phyloP scores from a whole-genome alignment of 2,797 vertebrate genomes.

The Hoplostethus mediterraneus region DNA sequence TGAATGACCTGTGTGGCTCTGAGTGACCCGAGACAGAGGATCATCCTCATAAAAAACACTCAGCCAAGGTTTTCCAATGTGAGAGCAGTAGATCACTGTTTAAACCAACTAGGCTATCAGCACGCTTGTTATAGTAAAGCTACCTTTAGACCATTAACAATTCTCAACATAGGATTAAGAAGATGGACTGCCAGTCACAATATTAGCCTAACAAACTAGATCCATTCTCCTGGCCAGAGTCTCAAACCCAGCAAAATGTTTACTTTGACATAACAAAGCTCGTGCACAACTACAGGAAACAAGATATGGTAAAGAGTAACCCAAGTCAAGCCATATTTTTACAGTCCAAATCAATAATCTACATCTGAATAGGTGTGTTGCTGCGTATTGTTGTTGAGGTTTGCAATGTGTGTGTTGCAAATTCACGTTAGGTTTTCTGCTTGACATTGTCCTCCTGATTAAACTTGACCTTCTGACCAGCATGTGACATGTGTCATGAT shows the following conservation, averaged over 20 bases:
- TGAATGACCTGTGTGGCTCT: neutral
- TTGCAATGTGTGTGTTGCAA: constrained; percentile 20
- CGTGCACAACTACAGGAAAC: neutral
- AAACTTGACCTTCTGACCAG: constrained; percentile 45
- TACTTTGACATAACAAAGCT: constrained; percentile 18
- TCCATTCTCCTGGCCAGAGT: constrained; percentile 22
- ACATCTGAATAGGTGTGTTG: neutral
- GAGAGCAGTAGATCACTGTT: constrained; percentile 8
- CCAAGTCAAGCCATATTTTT: neutral
- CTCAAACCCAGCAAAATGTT: constrained; percentile 39
- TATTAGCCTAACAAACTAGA: neutral
- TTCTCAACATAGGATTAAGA: constrained; percentile 56
- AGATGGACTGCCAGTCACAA: constrained; percentile 1
- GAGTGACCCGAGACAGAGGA: constrained; percentile 15
- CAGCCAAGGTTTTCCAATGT: neutral
- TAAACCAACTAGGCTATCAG: constrained; percentile 47
- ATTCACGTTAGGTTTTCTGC: constrained; percentile 10
- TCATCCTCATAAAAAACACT: constrained; percentile 6
- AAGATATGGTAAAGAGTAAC: neutral
- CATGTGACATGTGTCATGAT: constrained; percentile 30
- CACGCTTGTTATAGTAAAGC: constrained; percentile 64
- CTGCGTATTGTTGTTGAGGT: neutral
- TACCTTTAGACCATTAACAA: constrained; percentile 65
- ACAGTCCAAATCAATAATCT: constrained; percentile 26
- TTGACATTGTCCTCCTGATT: constrained; percentile 18